Evolutionary conservation across 2,113 vertebrate genomes (phyloP).

Genomic region (Syngnathus typhle): DNA sequence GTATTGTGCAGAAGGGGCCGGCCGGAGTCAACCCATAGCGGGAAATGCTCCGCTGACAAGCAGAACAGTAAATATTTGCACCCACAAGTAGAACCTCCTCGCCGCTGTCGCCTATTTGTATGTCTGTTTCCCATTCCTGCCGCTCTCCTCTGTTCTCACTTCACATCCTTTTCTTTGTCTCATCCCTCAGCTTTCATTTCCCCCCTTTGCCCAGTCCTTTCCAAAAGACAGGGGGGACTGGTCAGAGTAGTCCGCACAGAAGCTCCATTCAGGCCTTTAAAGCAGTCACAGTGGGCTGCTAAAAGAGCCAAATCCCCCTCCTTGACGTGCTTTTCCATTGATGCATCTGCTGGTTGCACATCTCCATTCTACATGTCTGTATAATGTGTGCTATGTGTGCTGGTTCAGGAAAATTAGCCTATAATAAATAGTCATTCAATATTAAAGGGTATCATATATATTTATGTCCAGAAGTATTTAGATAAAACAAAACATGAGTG

Average conservation of each 20-base stretch:
- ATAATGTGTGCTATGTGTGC: background rate
- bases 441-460: background rate
- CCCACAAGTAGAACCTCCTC: slow-evolving; percentile 45
- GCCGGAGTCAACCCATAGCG: slow-evolving; percentile 61
- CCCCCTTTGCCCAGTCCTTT: slow-evolving; percentile 12
- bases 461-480: too few relatives aligned
- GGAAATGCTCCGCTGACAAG: slow-evolving; percentile 70
- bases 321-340: slow-evolving; percentile 8
- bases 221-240: slow-evolving; percentile 41
- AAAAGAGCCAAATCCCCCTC: slow-evolving; percentile 49
- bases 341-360: slow-evolving; percentile 31
- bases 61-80: slow-evolving; percentile 78
- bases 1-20: slow-evolving; percentile 64
- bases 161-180: slow-evolving; percentile 21
- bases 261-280: slow-evolving; percentile 58
- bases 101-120: slow-evolving; percentile 11
- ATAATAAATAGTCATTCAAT: background rate
- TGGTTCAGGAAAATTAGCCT: background rate
- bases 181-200: slow-evolving; percentile 10
- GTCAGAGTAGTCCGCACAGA: slow-evolving; percentile 47
- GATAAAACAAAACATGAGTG: too few relatives aligned
- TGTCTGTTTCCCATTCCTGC: slow-evolving; percentile 5
- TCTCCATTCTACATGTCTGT: slow-evolving; percentile 34
- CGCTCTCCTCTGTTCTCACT: slow-evolving; percentile 5
- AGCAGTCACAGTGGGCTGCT: slow-evolving; percentile 45